These are phyloP conservation scores for Trachelus stipa DNA, from an alignment of 2,888 invertebrate genomes.

Conservation along the genomic window DNA sequence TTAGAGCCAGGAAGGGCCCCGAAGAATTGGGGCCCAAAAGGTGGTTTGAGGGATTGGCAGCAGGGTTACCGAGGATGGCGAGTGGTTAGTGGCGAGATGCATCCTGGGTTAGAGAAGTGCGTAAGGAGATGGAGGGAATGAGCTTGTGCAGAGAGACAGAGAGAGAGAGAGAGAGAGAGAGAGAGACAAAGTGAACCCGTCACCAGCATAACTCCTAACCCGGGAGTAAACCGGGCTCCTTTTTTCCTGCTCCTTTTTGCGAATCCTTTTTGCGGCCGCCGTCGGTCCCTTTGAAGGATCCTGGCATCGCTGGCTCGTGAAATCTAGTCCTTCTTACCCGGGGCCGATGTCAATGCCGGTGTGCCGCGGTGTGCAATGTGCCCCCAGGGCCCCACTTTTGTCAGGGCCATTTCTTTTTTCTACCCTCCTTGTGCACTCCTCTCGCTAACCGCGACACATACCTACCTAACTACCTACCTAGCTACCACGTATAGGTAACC, in stretches of 20 bases:
- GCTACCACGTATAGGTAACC: conserved; percentile 47
- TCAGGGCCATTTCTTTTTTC: conserved; percentile 1
- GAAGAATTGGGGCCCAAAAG: not conserved
- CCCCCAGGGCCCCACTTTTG: conserved; percentile 11
- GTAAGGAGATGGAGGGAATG: no score
- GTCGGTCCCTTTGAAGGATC: conserved; percentile 64
- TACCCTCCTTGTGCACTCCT: not conserved
- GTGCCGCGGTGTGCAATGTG: conserved; percentile 37
- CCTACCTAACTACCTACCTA: conserved; percentile 6
- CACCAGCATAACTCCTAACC: conserved; percentile 27
- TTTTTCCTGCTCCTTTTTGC: conserved; percentile 26
- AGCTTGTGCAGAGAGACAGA: not conserved
- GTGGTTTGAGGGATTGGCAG: no score
- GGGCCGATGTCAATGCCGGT: conserved; percentile 59
- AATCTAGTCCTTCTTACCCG: conserved; percentile 64
- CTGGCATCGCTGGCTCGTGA: conserved; percentile 64
- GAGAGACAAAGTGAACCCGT: not conserved
- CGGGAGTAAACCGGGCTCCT: conserved; percentile 15
- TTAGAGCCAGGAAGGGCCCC: not conserved
- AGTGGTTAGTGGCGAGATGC: no score
- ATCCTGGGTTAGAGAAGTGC: no score
- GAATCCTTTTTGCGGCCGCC: conserved; percentile 54
- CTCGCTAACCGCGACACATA: conserved; percentile 9
- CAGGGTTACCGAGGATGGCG: no score
- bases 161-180: conserved; percentile 19